Conservation (phyloP, 2,888 invertebrate genomes). For the Netelia virgata region DNA sequence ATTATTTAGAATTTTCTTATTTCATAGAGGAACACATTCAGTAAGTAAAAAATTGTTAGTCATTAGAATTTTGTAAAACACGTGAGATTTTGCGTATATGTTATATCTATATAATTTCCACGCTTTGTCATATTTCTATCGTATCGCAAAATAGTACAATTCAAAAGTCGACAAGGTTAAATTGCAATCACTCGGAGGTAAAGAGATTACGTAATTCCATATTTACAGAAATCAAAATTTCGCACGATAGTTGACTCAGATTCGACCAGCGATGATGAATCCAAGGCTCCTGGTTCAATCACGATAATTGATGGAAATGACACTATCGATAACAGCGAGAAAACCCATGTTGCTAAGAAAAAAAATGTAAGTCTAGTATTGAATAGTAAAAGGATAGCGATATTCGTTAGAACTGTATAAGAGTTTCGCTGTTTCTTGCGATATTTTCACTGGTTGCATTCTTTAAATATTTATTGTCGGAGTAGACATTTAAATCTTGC, state of each 20-base stretch:
- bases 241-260: conserved; percentile 10
- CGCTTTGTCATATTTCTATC: too few species aligned
- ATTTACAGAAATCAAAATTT: conserved; percentile 11
- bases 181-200: neutral
- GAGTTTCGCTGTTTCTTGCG: neutral
- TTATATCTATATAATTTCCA: too few species aligned
- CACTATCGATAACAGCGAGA: neutral
- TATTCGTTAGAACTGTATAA: neutral
- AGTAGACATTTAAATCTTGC: too few species aligned
- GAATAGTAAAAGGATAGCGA: neutral
- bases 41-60: neutral
- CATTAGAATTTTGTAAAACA: neutral
- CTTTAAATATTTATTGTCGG: too few species aligned
- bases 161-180: neutral
- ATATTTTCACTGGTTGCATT: too few species aligned
- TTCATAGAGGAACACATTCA: too few species aligned
- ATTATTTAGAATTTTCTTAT: too few species aligned
- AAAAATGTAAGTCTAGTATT: conserved; percentile 30
- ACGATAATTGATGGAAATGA: neutral
- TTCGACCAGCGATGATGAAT: neutral
- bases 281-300: neutral
- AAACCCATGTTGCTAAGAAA: conserved; percentile 5
- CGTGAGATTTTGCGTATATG: too few species aligned
- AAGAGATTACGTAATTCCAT: neutral
- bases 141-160: neutral